Percentiles rank a stretch among this genome's conserved stretches.
Conservation (phyloP, 2,113 vertebrate species). For the Thalassarche chlororhynchos region DNA sequence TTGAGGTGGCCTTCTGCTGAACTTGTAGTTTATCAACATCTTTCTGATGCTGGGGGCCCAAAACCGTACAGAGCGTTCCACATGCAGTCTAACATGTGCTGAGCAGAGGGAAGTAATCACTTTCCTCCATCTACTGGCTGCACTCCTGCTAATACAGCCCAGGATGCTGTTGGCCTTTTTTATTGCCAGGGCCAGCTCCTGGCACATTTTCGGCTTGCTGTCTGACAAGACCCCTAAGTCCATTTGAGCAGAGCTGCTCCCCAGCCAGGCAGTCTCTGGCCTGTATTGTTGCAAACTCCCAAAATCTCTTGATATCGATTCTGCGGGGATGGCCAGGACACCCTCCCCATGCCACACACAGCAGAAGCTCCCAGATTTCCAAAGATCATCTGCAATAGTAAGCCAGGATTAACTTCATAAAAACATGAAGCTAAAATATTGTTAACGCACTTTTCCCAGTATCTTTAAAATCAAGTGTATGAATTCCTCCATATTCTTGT, state of each 20-base stretch:
- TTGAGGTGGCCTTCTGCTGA: not conserved
- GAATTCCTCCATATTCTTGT: not conserved
- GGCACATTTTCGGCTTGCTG: not conserved
- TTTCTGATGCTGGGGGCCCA: not conserved
- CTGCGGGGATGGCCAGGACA: not conserved
- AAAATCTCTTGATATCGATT: not conserved
- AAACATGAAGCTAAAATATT: not conserved
- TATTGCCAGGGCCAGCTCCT: not conserved
- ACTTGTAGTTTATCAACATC: not conserved
- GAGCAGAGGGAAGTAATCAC: not conserved
- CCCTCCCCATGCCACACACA: not conserved
- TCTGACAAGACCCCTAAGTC: not conserved
- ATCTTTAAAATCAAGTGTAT: not conserved
- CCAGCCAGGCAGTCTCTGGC: not conserved
- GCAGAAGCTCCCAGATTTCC: not conserved
- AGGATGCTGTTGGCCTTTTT: not conserved
- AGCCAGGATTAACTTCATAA: not conserved
- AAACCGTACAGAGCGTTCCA: not conserved
- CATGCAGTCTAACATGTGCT: not conserved
- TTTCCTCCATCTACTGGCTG: not conserved
- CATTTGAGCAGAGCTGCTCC: not conserved
- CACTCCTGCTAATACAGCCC: not conserved
- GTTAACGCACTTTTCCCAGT: not conserved
- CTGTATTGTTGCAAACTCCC: not conserved
- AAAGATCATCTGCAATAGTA: not conserved